Evolutionary conservation across 2,888 invertebrate species (phyloP).

Genomic region (Chironomus riparius): DNA sequence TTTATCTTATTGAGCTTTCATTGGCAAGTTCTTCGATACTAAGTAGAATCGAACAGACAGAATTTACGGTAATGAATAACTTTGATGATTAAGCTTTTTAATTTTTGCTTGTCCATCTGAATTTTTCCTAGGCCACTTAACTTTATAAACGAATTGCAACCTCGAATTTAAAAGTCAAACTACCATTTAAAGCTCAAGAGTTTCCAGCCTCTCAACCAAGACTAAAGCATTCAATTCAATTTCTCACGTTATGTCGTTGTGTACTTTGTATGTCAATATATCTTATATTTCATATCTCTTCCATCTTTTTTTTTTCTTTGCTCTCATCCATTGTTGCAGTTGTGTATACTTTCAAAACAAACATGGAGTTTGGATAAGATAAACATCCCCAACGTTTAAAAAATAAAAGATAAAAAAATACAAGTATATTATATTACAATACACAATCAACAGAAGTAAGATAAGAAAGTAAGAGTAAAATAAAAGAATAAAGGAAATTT

Average conservation of each 20-base stretch:
- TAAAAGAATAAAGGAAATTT: not conserved
- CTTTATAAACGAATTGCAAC: too few relatives aligned
- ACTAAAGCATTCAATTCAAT: too few relatives aligned
- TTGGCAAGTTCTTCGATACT: too few relatives aligned
- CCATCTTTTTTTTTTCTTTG: constrained; percentile 29
- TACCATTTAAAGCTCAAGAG: too few relatives aligned
- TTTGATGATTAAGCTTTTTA: too few relatives aligned
- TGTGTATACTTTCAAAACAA: constrained; percentile 37
- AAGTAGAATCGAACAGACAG: too few relatives aligned
- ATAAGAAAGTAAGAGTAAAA: not conserved
- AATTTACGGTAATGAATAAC: too few relatives aligned
- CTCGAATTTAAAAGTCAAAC: too few relatives aligned
- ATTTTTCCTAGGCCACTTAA: too few relatives aligned
- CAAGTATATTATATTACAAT: not conserved
- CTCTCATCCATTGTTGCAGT: constrained; percentile 29
- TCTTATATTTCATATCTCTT: not conserved
- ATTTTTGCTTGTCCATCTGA: too few relatives aligned
- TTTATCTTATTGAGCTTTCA: too few relatives aligned
- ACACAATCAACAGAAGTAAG: not conserved
- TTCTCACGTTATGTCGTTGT: not conserved
- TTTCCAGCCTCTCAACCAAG: too few relatives aligned
- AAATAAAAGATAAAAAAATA: not conserved
- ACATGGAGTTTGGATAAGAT: constrained; percentile 40
- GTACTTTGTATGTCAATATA: not conserved
- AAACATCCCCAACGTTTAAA: not conserved